Evolutionary conservation across 2,113 vertebrate species (phyloP).

Genomic region (Hyperoodon ampullatus): DNA sequence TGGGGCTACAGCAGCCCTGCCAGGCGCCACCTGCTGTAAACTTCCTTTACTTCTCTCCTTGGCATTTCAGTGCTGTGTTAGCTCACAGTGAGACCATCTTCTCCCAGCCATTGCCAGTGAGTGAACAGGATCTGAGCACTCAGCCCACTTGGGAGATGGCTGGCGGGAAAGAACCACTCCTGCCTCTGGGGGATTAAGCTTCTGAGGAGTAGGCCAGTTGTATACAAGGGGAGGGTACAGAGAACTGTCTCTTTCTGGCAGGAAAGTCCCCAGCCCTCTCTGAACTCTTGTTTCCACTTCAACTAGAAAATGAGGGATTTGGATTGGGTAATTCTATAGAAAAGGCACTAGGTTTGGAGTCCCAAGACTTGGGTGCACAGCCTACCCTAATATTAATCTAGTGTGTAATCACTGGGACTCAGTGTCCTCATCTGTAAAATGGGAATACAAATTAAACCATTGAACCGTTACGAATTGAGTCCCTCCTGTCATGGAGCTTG

Average conservation of each 20-base stretch:
- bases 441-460: not conserved
- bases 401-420: not conserved
- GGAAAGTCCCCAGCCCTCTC: not conserved
- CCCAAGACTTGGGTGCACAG: not conserved
- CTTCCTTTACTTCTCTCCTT: not conserved
- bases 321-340: not conserved
- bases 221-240: not conserved
- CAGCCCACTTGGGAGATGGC: not conserved
- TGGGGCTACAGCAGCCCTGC: not conserved
- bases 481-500: not conserved
- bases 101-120: not conserved
- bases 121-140: not conserved
- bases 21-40: not conserved
- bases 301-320: not conserved
- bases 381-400: not conserved
- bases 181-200: not conserved
- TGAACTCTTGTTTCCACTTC: not conserved
- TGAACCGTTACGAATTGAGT: not conserved
- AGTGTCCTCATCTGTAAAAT: not conserved
- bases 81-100: slow-evolving; percentile 5
- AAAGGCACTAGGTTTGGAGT: not conserved
- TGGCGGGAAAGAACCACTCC: not conserved
- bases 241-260: not conserved
- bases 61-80: not conserved
- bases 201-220: not conserved